Conservation (phyloP, 2,113 vertebrate species). For the Bufo bufo region DNA sequence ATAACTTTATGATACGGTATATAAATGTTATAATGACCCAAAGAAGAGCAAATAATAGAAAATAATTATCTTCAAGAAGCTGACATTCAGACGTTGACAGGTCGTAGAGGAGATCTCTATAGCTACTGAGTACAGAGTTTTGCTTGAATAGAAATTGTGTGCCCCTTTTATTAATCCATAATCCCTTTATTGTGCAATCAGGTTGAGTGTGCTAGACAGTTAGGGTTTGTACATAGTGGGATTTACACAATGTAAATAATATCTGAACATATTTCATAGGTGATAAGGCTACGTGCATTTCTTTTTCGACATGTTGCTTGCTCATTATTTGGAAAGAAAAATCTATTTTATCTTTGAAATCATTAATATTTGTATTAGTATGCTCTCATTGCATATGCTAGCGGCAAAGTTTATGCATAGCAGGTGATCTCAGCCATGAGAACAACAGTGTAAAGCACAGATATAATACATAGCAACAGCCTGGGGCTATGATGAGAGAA, state of each 20-base stretch:
- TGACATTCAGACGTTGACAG: constrained; percentile 3
- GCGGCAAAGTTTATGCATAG: too few species aligned
- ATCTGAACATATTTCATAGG: not conserved
- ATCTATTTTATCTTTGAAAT: too few species aligned
- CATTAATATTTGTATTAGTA: too few species aligned
- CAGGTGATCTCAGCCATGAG: too few species aligned
- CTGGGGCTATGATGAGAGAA: too few species aligned
- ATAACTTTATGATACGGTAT: not conserved
- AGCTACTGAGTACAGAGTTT: constrained; percentile 5
- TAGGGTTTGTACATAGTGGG: constrained; percentile 26
- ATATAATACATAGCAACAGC: too few species aligned
- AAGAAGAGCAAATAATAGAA: constrained; percentile 18
- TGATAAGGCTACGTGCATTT: not conserved
- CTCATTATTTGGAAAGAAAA: not conserved
- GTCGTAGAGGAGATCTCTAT: not conserved
- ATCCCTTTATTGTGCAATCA: constrained; percentile 19
- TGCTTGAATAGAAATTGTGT: constrained; percentile 19
- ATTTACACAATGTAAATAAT: constrained; percentile 32
- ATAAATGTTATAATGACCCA: not conserved
- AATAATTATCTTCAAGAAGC: constrained; percentile 1
- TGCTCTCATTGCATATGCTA: too few species aligned
- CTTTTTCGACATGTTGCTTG: not conserved
- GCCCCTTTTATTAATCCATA: constrained; percentile 30
- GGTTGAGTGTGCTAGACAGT: not conserved
- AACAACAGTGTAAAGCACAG: too few species aligned